Evolutionary conservation across 2,113 vertebrate species (phyloP).

Genomic region (Leptobrachium ailaonicum): DNA sequence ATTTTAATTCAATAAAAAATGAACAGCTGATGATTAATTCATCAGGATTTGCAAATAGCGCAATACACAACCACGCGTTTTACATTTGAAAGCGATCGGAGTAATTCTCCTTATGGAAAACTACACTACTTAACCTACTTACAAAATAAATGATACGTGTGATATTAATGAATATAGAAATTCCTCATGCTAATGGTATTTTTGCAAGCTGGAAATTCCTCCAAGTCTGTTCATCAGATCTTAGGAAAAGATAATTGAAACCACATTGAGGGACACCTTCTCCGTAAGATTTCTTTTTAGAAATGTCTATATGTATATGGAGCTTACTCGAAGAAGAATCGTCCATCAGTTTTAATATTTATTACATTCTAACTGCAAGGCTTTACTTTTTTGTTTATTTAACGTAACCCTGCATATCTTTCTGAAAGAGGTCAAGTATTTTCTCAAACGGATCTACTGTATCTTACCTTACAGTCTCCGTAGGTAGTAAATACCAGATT

Average conservation of each 20-base stretch:
- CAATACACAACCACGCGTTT: neutral
- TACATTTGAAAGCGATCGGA: neutral
- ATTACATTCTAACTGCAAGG: neutral
- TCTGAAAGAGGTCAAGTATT: neutral
- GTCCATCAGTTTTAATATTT: slow-evolving; percentile 7
- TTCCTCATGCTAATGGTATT: neutral
- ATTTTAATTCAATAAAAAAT: too few relatives aligned
- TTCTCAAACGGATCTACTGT: neutral
- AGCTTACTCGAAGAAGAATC: neutral
- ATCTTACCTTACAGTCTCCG: neutral
- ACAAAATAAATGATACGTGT: neutral
- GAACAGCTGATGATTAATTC: too few relatives aligned
- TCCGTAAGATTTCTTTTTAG: neutral
- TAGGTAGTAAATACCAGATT: neutral
- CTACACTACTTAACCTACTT: neutral
- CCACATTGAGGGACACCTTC: slow-evolving; percentile 8
- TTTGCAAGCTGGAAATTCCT: neutral
- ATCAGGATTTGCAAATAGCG: too few relatives aligned
- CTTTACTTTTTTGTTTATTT: slow-evolving; percentile 2
- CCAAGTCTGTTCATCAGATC: neutral
- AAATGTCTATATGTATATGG: neutral
- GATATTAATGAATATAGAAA: neutral
- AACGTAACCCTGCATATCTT: slow-evolving; percentile 10
- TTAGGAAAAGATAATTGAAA: neutral
- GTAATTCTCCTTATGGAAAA: neutral